Base-by-base conservation (phyloP, 2,113 vertebrate genomes). In the Marmota flaviventris region DNA sequence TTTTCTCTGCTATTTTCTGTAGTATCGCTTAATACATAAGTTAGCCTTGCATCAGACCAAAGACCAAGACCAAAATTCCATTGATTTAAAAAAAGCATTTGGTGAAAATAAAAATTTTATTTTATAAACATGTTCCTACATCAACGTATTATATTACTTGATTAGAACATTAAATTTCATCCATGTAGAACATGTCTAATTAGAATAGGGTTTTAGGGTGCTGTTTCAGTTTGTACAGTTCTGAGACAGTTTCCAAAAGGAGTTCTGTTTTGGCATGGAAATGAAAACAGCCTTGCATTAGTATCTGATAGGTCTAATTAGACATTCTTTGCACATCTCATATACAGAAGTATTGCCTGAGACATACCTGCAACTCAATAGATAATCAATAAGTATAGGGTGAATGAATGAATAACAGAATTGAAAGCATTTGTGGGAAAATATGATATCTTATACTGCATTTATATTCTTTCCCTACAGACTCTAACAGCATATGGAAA, bases 81-180 rank as follows among this genome's bases (percentile, higher is more conserved):
- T 11, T 83, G 29, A 79, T 69, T 77, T 53, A 72, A 8, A 48
- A 85, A 82, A 87, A 37, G 25, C 1, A 25, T 42, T 53, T 85
- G 39, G 76, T 51, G 32, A 89, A 65, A 92, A 73, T 42, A 6
- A 67, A 85, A 89, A 8, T 69, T 82, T 61, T 85, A 32, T 78
- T 65, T 70, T 72, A 34, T 63, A 92, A 93, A 65, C 20, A 48
- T 51, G 37, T 45, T 11, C 17, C 16, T 39, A 94, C 53, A 85
- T 67, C 65, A 77, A 67, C n/a, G 3, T 73, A 53, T 34, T 25
- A 0, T 34, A 63, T 87, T 70, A 76, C 6, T 90, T 92, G 42
- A 76, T 78, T 84, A 84, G 34, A 90, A 76, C 45, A 77, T 67
- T 53, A 82, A 85, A 82, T 90, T 93, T 65, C 25, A 94, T 58